These are phyloP conservation scores for Australoheros scitulus DNA, from an alignment of 2,113 vertebrate species.

Conservation along the genomic window DNA sequence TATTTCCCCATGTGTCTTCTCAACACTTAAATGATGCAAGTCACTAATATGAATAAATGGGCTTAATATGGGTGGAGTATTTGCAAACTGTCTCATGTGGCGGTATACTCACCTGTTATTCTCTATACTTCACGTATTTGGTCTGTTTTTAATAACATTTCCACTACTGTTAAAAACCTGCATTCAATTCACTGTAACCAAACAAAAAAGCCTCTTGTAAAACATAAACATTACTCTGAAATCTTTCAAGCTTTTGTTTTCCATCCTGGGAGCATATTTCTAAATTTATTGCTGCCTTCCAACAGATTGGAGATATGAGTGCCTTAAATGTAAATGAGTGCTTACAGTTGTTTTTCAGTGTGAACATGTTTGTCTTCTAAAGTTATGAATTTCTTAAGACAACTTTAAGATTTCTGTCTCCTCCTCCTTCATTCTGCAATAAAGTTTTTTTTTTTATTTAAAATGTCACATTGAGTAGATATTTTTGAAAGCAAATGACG, in stretches of 20 bases:
- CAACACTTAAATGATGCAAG: slow-evolving; percentile 1
- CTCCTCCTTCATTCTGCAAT: slow-evolving; percentile 53
- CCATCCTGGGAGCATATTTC: slow-evolving; percentile 49
- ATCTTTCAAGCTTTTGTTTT: slow-evolving; percentile 36
- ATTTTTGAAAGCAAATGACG: background rate
- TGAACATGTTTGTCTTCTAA: slow-evolving; percentile 26
- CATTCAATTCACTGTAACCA: background rate
- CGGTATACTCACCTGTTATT: background rate
- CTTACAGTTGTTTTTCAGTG: slow-evolving; percentile 27
- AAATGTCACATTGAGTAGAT: background rate
- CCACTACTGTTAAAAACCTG: background rate
- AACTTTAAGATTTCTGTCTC: slow-evolving; percentile 39
- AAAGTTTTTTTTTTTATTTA: slow-evolving; percentile 37
- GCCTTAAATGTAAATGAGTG: slow-evolving; percentile 56
- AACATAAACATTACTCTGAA: slow-evolving; percentile 7
- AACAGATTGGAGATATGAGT: slow-evolving; percentile 20
- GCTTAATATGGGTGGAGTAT: background rate
- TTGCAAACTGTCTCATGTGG: background rate
- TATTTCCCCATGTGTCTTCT: slow-evolving; percentile 11
- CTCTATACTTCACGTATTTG: background rate
- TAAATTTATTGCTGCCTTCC: slow-evolving; percentile 47
- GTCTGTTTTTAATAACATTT: slow-evolving; percentile 28
- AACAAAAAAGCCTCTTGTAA: background rate
- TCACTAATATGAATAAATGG: background rate
- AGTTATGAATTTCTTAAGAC: background rate